Percentiles rank a stretch among this genome's conserved stretches.
Evolutionary conservation across 2,797 vertebrate species (phyloP).

Genomic region (Sandelia bainsii): DNA sequence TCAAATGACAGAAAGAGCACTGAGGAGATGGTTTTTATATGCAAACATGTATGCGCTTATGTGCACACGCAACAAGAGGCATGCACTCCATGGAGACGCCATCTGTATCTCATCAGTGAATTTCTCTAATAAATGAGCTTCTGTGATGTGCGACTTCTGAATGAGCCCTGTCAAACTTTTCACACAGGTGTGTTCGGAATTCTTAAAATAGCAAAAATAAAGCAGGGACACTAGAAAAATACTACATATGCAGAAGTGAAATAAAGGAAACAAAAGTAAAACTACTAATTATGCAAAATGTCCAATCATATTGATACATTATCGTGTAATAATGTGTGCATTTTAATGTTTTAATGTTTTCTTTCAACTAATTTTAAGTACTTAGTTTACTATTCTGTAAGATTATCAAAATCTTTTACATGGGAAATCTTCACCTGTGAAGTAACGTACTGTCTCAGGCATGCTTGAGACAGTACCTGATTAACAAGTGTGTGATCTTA

Average conservation of each 20-base stretch:
- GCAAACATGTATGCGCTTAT: constrained; percentile 42
- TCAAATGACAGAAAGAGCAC: constrained; percentile 30
- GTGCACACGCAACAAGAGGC: constrained; percentile 46
- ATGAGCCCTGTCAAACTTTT: background rate
- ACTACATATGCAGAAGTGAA: background rate
- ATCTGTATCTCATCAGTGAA: constrained; percentile 75
- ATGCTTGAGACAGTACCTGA: too few relatives aligned
- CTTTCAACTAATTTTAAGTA: too few relatives aligned
- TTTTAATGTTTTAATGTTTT: too few relatives aligned
- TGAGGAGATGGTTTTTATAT: constrained; percentile 63
- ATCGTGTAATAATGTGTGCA: too few relatives aligned
- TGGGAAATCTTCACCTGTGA: too few relatives aligned
- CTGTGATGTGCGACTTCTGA: constrained; percentile 10
- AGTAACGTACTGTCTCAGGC: too few relatives aligned
- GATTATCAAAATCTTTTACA: too few relatives aligned
- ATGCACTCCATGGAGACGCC: constrained; percentile 60
- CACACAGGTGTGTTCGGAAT: background rate
- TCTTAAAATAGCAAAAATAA: background rate
- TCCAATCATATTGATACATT: too few relatives aligned
- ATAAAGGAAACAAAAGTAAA: background rate
- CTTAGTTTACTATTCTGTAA: too few relatives aligned
- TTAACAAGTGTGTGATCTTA: too few relatives aligned
- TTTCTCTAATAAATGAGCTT: constrained; percentile 27
- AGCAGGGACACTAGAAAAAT: background rate
- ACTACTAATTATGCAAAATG: background rate